Percentiles rank a stretch among this genome's conserved stretches.
These are phyloP conservation scores for Pristis pectinata DNA, from an alignment of 2,797 vertebrate genomes.

Conservation along the genomic window DNA sequence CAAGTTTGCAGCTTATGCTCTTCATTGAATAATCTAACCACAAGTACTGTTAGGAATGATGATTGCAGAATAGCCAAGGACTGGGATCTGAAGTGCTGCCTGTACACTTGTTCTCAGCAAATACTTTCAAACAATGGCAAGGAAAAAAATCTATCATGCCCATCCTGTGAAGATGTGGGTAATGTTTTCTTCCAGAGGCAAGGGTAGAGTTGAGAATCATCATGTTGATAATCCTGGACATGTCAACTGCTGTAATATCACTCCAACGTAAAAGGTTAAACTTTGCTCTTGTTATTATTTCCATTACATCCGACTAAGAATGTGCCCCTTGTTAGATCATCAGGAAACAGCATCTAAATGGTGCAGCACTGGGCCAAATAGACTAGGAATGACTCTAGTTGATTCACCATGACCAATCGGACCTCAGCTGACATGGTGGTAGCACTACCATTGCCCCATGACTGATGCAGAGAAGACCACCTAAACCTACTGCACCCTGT, in stretches of 20 bases:
- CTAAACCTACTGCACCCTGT: neutral
- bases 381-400: neutral
- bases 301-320: neutral
- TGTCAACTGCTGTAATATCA: neutral
- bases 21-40: neutral
- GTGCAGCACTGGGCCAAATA: neutral
- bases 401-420: neutral
- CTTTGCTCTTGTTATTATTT: neutral
- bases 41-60: neutral
- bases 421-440: neutral
- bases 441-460: neutral
- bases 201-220: neutral
- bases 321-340: neutral
- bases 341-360: neutral
- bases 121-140: neutral
- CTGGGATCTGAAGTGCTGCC: neutral
- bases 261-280: neutral
- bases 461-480: neutral
- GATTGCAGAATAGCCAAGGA: neutral
- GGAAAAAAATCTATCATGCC: neutral
- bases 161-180: neutral
- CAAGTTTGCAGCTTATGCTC: neutral
- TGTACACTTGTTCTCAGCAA: neutral
- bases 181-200: neutral
- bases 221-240: neutral